Evolutionary conservation across 2,113 vertebrate genomes (phyloP).

Genomic region (Anguilla japonica): DNA sequence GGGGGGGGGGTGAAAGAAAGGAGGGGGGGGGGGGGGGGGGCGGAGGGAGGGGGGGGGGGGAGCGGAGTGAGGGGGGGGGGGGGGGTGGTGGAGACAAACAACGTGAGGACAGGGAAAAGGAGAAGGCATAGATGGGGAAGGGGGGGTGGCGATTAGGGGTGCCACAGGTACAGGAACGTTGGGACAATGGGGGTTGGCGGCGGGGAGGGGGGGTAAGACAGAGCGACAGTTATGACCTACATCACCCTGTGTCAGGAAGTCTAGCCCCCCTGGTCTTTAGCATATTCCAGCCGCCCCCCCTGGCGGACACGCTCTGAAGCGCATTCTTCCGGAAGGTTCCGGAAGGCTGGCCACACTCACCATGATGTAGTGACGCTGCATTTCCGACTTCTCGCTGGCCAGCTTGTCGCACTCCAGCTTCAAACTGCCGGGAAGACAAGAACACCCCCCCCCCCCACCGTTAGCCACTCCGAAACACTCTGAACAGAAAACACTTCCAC

Average conservation of each 20-base stretch:
- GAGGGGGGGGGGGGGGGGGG: slow-evolving; percentile 17
- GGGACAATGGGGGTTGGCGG: background rate
- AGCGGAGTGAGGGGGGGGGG: slow-evolving; percentile 29
- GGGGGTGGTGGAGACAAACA: background rate
- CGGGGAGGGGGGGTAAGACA: background rate
- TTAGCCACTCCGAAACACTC: background rate
- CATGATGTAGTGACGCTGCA: slow-evolving; percentile 89
- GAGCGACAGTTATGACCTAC: background rate
- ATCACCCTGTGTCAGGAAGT: background rate
- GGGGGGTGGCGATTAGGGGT: background rate
- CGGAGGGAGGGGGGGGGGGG: slow-evolving; percentile 17
- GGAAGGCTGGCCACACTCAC: slow-evolving; percentile 55
- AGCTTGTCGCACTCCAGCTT: slow-evolving; percentile 87
- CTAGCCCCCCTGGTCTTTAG: background rate
- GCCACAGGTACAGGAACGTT: background rate
- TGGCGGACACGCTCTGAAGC: too few relatives aligned
- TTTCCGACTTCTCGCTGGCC: slow-evolving; percentile 85
- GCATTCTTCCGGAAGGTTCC: too few relatives aligned
- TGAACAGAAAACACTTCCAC: slow-evolving; percentile 68
- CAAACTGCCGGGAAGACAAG: slow-evolving; percentile 65
- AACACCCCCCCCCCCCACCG: background rate
- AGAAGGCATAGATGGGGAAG: slow-evolving; percentile 1
- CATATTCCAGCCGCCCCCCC: too few relatives aligned
- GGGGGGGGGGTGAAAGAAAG: slow-evolving; percentile 32
- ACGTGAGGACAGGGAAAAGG: background rate